A percentile compares a stretch with the other conserved stretches of the same genome.
phyloP scores from a whole-genome alignment of 2,888 invertebrate genomes.

The Drosophila recens region DNA sequence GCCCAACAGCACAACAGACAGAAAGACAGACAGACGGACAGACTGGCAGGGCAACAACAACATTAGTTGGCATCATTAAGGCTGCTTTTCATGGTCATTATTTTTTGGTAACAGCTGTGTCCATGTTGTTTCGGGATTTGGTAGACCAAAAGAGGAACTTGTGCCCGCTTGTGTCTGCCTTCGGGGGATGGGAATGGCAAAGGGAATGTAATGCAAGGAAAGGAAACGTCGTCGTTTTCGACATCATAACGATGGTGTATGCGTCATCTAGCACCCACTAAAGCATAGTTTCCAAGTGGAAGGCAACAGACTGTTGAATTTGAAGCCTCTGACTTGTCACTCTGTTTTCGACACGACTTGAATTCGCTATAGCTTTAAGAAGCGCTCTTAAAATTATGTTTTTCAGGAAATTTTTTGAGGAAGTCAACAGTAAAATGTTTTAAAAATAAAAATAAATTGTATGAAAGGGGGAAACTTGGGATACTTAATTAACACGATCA shows the following conservation, averaged over 20 bases:
- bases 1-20: conserved; percentile 16
- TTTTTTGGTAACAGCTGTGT: conserved; percentile 84
- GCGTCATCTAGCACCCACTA: conserved; percentile 80
- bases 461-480: neutral
- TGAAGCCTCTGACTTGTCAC: conserved; percentile 42
- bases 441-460: neutral
- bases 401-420: neutral
- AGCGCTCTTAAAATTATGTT: neutral
- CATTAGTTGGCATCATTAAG: conserved; percentile 85
- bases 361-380: conserved; percentile 23
- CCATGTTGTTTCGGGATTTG: conserved; percentile 75
- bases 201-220: conserved; percentile 12
- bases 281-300: conserved; percentile 68
- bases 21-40: conserved; percentile 16
- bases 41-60: conserved; percentile 43
- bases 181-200: neutral
- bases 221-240: conserved; percentile 28
- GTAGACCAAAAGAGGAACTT: conserved; percentile 52
- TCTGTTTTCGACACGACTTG: conserved; percentile 16
- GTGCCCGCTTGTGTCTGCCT: neutral
- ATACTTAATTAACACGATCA: too few relatives aligned
- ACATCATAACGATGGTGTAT: conserved; percentile 66
- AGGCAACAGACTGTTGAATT: conserved; percentile 67
- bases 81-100: conserved; percentile 85
- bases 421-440: too few relatives aligned